Evolutionary conservation across 1,140 invertebrate genomes (phyloP).

Genomic region (Drosophila pandora): DNA sequence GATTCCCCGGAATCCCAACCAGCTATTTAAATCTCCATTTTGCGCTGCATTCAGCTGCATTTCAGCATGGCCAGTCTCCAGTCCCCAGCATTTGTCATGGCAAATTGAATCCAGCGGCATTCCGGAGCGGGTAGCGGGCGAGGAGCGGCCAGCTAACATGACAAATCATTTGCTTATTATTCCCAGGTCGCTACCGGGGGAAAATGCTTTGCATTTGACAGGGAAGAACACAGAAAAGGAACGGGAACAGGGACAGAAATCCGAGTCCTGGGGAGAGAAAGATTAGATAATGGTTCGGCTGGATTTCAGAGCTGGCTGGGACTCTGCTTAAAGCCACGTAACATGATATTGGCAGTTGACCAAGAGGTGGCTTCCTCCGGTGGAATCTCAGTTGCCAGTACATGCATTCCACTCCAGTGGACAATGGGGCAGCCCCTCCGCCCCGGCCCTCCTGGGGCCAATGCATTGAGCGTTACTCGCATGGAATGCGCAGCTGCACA

Average conservation of each 20-base stretch:
- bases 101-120: constrained; percentile 37
- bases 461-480: constrained; percentile 62
- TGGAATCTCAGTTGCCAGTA: constrained; percentile 48
- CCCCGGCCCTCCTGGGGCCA: constrained; percentile 12
- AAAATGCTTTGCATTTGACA: constrained; percentile 41
- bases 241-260: not conserved
- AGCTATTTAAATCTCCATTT: constrained; percentile 51
- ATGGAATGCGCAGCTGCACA: constrained; percentile 75
- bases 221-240: constrained; percentile 9
- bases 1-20: constrained; percentile 32
- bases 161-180: constrained; percentile 78
- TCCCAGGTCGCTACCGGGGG: constrained; percentile 24
- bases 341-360: constrained; percentile 68
- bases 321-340: constrained; percentile 54
- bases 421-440: constrained; percentile 48
- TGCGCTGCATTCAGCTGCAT: constrained; percentile 26
- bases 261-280: not conserved
- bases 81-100: constrained; percentile 35
- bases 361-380: constrained; percentile 31
- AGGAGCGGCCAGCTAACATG: constrained; percentile 46
- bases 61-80: constrained; percentile 13
- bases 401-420: constrained; percentile 61
- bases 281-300: constrained; percentile 52
- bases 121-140: constrained; percentile 4
- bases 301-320: constrained; percentile 34